These are phyloP conservation scores for Venturia canescens DNA, from an alignment of 1,140 invertebrate species.

Conservation along the genomic window DNA sequence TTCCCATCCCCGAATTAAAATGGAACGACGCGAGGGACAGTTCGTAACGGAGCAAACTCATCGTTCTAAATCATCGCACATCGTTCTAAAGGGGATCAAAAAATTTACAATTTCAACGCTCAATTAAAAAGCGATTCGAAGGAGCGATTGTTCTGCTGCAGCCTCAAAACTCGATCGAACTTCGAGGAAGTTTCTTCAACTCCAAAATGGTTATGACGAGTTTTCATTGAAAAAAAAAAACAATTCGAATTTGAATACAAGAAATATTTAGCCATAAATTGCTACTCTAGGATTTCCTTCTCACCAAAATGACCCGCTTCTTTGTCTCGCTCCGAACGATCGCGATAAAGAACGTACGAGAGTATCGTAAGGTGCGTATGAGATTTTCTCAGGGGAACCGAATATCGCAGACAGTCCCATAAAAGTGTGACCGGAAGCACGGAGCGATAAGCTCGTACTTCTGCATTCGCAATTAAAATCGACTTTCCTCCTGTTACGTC, in stretches of 20 bases:
- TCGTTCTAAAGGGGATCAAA: background rate
- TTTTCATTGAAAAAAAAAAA: background rate
- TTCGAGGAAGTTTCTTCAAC: background rate
- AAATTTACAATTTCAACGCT: too few species aligned
- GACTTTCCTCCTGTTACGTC: background rate
- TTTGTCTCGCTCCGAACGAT: background rate
- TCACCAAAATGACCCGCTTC: background rate
- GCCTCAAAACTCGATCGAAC: too few species aligned
- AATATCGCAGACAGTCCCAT: background rate
- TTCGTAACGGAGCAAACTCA: background rate
- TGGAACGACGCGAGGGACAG: background rate
- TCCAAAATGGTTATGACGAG: background rate
- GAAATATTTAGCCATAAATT: background rate
- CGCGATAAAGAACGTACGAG: background rate
- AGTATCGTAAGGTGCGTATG: background rate
- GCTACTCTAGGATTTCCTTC: background rate
- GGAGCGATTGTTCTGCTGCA: too few species aligned
- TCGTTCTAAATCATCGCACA: too few species aligned
- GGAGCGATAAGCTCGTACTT: conserved; percentile 54
- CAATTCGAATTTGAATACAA: background rate
- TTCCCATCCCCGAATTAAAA: background rate
- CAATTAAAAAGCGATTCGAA: too few species aligned
- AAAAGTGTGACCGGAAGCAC: conserved; percentile 56
- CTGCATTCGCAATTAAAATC: conserved; percentile 38
- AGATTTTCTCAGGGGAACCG: background rate